Percentiles rank a stretch among this genome's conserved stretches.
Evolutionary conservation across 2,888 invertebrate species (phyloP).

Genomic region (Cacoxenus indagator): DNA sequence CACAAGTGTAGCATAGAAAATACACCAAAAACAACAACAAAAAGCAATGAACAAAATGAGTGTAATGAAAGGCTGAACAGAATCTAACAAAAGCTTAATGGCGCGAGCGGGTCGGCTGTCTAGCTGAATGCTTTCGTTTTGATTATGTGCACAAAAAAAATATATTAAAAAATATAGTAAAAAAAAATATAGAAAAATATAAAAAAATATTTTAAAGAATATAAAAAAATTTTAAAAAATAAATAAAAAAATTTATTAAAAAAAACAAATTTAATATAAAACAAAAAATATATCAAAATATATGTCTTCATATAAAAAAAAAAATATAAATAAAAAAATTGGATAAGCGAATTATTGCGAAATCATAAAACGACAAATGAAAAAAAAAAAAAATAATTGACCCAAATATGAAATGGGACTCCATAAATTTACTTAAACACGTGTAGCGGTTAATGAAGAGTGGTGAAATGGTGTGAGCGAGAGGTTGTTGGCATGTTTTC

Average conservation of each 20-base stretch:
- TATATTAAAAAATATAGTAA: too few relatives aligned
- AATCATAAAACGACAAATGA: conserved; percentile 28
- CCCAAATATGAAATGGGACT: conserved; percentile 59
- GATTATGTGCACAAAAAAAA: too few relatives aligned
- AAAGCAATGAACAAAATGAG: conserved; percentile 34
- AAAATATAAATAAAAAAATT: conserved; percentile 1
- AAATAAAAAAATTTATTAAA: not conserved
- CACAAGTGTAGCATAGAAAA: not conserved
- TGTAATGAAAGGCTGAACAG: not conserved
- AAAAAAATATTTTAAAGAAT: too few relatives aligned
- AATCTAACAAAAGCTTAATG: not conserved
- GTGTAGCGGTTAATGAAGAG: not conserved
- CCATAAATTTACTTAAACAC: conserved; percentile 42
- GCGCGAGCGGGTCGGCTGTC: too few relatives aligned
- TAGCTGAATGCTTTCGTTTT: too few relatives aligned
- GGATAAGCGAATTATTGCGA: conserved; percentile 39
- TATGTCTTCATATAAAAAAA: not conserved
- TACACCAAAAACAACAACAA: not conserved
- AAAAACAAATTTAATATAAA: too few relatives aligned
- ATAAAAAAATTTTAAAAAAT: too few relatives aligned
- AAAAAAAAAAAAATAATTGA: conserved; percentile 45
- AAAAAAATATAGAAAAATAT: conserved; percentile 4
- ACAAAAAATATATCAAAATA: conserved; percentile 16
- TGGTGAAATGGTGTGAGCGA: not conserved
- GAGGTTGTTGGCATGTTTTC: conserved; percentile 6